Evolutionary conservation across 2,888 invertebrate genomes (phyloP), one percentile per base, ranked within the genome.

Genomic region (Chromoteleia sp.): DNA sequence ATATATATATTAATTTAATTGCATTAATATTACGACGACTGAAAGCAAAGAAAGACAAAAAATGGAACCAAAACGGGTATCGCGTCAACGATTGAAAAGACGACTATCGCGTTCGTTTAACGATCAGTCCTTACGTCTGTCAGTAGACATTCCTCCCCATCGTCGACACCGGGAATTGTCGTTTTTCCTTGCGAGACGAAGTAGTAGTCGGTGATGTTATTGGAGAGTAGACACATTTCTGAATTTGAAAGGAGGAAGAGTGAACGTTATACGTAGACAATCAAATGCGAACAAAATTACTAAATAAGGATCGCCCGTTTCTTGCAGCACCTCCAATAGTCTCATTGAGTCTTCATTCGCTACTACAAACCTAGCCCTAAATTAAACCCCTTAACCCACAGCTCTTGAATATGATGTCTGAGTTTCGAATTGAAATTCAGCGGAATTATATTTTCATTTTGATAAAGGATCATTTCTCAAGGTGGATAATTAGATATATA

Each of bases 101-200:
- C 78, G 77, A 84, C 63, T 84, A 84, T 84, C 86, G 86, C 83
- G 84, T 85, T 84, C 77, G 81, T 75, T 85, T 85, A 81, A 85
- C 81, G 82, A 75, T 85, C 75, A 85, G 86, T 91, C 94, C 96
- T 96, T 96, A 96, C 96, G 93, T 96, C 96, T 90, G 96, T 96
- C 90, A 95, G 93, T 83, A 87, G 87, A 94, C 96, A 95, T 94
- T 98, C 98, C 93, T 97, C 97, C 88, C 94, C 95, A 93, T 98
- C 98, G 92, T 98, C 97, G 91, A 98, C 95, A 92, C 95, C 95
- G 88, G 98, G 97, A 92, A 98, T 98, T 88, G 96, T 96, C 87
- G 95, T 96, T 94, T 97, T 97, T 93, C 98, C 98, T 94, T 98
- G 98, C 92, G 97, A 95, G 92, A 98, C 94, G 94, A 96, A 97